Percentiles rank a stretch among this genome's conserved stretches.
Conservation (phyloP, 2,888 invertebrate species). For the Heliconius sara region DNA sequence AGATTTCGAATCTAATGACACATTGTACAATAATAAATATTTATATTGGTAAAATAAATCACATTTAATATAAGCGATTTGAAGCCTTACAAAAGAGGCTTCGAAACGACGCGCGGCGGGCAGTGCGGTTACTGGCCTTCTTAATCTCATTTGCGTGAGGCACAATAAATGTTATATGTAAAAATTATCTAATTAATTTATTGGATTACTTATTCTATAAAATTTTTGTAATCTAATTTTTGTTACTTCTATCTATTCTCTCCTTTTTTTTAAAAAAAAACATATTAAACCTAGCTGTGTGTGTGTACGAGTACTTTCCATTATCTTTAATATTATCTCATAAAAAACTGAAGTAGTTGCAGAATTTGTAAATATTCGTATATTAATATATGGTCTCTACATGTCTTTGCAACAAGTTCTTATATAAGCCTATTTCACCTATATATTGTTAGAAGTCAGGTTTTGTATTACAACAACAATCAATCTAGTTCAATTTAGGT, state of each 20-base stretch:
- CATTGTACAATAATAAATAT: neutral
- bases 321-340: neutral
- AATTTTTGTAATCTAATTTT: constrained; percentile 3
- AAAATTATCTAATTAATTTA: constrained; percentile 40
- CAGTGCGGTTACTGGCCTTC: constrained; percentile 35
- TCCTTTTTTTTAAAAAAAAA: no score
- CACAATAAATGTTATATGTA: constrained; percentile 39
- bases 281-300: neutral
- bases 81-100: constrained; percentile 41
- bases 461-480: constrained; percentile 49
- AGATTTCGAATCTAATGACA: neutral
- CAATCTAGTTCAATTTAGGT: constrained; percentile 61
- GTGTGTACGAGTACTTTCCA: neutral
- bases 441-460: neutral
- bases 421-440: no score
- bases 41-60: constrained; percentile 30
- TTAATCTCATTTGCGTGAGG: constrained; percentile 47
- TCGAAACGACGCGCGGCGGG: neutral
- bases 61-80: constrained; percentile 35
- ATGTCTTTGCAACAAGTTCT: no score
- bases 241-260: no score
- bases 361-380: no score
- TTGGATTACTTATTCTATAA: constrained; percentile 28
- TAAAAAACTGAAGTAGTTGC: neutral
- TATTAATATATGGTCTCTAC: no score